These are phyloP conservation scores for Polia nebulosa DNA, from an alignment of 2,888 invertebrate species.

Conservation along the genomic window DNA sequence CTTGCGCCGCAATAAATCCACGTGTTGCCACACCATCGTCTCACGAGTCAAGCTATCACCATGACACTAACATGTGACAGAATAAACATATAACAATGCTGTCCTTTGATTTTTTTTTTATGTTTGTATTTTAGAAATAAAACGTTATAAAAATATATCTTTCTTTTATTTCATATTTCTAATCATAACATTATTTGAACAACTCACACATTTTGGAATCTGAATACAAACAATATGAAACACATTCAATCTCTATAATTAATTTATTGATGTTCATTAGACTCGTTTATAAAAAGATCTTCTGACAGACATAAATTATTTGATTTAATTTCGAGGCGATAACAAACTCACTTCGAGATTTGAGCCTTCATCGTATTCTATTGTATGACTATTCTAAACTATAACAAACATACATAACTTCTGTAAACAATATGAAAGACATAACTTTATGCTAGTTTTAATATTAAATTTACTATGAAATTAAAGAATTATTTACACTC, in stretches of 20 bases:
- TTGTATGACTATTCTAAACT: neutral
- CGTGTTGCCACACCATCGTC: neutral
- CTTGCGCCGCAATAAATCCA: neutral
- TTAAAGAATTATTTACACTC: constrained; percentile 21
- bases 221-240: constrained; percentile 36
- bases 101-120: constrained; percentile 41
- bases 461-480: constrained; percentile 13
- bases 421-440: constrained; percentile 1
- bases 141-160: constrained; percentile 45
- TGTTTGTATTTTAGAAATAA: constrained; percentile 64
- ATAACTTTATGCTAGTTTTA: neutral
- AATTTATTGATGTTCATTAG: neutral
- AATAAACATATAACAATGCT: constrained; percentile 30
- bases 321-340: neutral
- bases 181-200: constrained; percentile 30
- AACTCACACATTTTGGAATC: constrained; percentile 22
- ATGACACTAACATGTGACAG: constrained; percentile 14
- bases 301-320: neutral
- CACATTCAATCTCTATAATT: constrained; percentile 4
- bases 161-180: constrained; percentile 35
- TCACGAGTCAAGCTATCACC: constrained; percentile 4
- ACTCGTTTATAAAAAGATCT: neutral
- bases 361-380: constrained; percentile 2
- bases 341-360: neutral
- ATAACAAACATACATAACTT: constrained; percentile 4